Evolutionary conservation across 2,888 invertebrate genomes (phyloP), one percentile per base, ranked within the genome.

Genomic region (Meiosimyza platycephala): DNA sequence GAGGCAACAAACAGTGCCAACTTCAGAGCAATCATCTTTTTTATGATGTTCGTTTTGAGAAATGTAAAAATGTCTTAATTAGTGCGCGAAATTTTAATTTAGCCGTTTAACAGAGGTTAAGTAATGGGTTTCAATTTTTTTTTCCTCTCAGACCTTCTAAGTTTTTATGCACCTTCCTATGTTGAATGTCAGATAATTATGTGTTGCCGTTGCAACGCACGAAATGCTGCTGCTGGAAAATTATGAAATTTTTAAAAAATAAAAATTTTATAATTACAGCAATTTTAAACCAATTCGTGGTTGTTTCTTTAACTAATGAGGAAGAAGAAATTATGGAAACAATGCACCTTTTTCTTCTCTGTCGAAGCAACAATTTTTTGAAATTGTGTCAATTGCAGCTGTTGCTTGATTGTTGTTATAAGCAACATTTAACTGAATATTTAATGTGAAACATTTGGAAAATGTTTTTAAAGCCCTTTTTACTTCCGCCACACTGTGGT

Each of bases 1-100:
- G 40, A 40, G 40, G 40, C 40, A 40, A 6, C 47, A 62, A 64
- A 6, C 18, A 64, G 28, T 6, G 33, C 50, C 16, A 22, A 51
- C 28, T 64, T 22, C 50, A 64, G 33, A 28, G 64, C 51, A 51
- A 51, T 64, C 50, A 64, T n/a, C 22, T 15, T 64, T 50, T 48
- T 50, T 50, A 64, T 62, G 64, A n/a, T 22, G 50, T 50, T 16
- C 64, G 12, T 64, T 64, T 40, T 48, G 28, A 64, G 64, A 64
- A 18, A 50, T 64, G 12, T 13, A 64, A 22, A 50, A 64, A 64
- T 64, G 51, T 51, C 51, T 64, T 64, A 64, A 64, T 64, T 64
- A 64, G 50, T 64, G 50, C 64, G 64, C 50, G 64, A 64, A 62
- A 64, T 18, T 50, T 64, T 64, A 64, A 50, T 64, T 22, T 28